phyloP scores from a whole-genome alignment of 2,797 vertebrate species.

The Tapirus indicus region DNA sequence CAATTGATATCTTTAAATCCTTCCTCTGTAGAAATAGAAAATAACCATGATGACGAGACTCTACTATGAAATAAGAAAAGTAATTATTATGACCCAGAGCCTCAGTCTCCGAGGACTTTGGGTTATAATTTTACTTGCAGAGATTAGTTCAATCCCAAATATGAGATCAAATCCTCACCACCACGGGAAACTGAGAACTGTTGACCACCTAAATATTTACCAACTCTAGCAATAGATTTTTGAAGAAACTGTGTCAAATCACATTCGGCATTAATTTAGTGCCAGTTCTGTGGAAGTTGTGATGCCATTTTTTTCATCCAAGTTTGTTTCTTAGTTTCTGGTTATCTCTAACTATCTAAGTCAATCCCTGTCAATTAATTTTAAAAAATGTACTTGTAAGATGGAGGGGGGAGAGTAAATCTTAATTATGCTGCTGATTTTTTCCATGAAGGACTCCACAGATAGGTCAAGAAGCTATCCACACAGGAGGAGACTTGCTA shows the following conservation, averaged over 20 bases:
- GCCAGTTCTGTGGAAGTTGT: slow-evolving; percentile 13
- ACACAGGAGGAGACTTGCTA: not conserved
- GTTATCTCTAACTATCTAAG: not conserved
- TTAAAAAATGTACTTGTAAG: not conserved
- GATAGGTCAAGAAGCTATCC: not conserved
- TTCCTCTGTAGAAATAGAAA: not conserved
- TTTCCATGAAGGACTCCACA: not conserved
- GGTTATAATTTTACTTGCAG: not conserved
- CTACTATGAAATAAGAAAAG: not conserved
- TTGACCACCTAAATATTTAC: slow-evolving; percentile 11
- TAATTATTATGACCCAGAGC: not conserved
- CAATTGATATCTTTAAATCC: not conserved
- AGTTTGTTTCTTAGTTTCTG: slow-evolving; percentile 1
- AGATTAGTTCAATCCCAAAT: not conserved
- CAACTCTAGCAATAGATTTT: not conserved
- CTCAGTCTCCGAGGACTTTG: not conserved
- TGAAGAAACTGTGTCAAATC: not conserved
- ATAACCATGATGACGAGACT: not conserved
- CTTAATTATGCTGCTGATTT: not conserved
- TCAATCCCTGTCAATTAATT: not conserved
- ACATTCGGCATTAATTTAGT: not conserved
- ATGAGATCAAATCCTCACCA: not conserved
- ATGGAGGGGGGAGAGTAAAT: not conserved
- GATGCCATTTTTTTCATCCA: not conserved
- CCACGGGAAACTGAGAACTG: not conserved